Percentiles rank a stretch among this genome's conserved stretches.
Evolutionary conservation across 2,113 vertebrate species (phyloP).

Genomic region (Daboia siamensis): DNA sequence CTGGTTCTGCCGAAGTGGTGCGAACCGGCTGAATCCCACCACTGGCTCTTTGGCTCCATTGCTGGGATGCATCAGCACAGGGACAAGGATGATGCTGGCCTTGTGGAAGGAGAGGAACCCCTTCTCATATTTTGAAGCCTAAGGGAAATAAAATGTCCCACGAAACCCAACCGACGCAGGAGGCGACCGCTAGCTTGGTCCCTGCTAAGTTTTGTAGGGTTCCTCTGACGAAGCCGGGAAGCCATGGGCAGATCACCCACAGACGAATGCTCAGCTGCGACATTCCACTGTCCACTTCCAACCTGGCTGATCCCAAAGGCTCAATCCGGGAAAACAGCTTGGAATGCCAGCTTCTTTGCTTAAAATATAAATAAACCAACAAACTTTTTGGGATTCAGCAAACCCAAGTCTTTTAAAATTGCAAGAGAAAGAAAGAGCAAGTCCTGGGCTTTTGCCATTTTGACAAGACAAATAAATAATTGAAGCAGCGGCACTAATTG

Average conservation of each 20-base stretch:
- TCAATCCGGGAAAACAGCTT: neutral
- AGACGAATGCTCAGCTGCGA: neutral
- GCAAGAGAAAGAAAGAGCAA: conserved; percentile 4
- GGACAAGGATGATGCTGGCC: neutral
- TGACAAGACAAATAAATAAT: conserved; percentile 53
- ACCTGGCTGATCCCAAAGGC: neutral
- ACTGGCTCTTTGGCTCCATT: neutral
- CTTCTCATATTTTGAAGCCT: neutral
- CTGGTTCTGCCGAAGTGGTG: too few species aligned
- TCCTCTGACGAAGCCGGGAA: conserved; percentile 18
- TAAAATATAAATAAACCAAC: neutral
- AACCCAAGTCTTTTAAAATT: neutral
- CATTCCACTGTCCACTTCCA: neutral
- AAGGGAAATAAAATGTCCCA: neutral
- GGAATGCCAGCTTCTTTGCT: conserved; percentile 15
- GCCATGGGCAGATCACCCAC: fast-evolving
- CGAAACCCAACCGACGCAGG: neutral
- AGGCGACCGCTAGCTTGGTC: neutral
- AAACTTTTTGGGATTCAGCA: neutral
- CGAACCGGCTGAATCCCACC: too few species aligned
- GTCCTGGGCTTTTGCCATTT: conserved; percentile 23
- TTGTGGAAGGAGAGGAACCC: neutral
- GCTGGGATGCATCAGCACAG: neutral
- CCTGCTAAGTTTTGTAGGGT: neutral
- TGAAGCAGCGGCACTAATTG: conserved; percentile 57